A percentile compares a stretch with the other conserved stretches of the same genome.
phyloP scores from a whole-genome alignment of 2,113 vertebrate genomes.

The Carassius carassius region DNA sequence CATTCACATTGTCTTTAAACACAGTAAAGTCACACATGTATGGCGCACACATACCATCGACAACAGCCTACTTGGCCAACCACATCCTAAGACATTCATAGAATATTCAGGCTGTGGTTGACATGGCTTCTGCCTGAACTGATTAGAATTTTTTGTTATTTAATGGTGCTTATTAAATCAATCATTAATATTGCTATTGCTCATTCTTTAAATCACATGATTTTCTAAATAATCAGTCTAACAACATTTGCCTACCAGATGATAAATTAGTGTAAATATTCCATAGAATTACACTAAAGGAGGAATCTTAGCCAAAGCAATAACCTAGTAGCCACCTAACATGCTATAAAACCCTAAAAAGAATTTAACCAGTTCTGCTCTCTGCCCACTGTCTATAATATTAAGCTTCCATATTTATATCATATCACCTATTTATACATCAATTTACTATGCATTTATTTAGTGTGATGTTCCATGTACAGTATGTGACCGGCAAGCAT shows the following conservation, averaged over 20 bases:
- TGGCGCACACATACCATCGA: conserved; percentile 32
- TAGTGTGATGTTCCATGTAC: not conserved
- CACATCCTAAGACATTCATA: conserved; percentile 58
- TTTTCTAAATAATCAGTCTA: not conserved
- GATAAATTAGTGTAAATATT: not conserved
- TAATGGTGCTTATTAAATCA: conserved; percentile 26
- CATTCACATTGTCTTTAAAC: not conserved
- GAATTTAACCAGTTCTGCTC: not conserved
- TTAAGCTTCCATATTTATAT: not conserved
- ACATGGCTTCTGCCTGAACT: conserved; percentile 41
- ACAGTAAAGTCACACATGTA: conserved; percentile 27
- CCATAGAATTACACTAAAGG: not conserved
- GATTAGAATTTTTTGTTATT: conserved; percentile 4
- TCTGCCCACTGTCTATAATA: not conserved
- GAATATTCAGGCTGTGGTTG: conserved; percentile 49
- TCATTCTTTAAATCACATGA: not conserved
- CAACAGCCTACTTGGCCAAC: conserved; percentile 55
- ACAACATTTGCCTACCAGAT: not conserved
- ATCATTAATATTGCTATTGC: not conserved
- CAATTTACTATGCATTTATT: not conserved
- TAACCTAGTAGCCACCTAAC: not conserved
- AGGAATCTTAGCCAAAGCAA: not conserved
- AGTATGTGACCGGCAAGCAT: not conserved
- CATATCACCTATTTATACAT: not conserved
- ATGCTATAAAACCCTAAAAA: not conserved